Evolutionary conservation across 92 coral and sea anemone genomes (phyloP), one percentile per base, ranked within the genome.

Genomic region (Micromussa lordhowensis): DNA sequence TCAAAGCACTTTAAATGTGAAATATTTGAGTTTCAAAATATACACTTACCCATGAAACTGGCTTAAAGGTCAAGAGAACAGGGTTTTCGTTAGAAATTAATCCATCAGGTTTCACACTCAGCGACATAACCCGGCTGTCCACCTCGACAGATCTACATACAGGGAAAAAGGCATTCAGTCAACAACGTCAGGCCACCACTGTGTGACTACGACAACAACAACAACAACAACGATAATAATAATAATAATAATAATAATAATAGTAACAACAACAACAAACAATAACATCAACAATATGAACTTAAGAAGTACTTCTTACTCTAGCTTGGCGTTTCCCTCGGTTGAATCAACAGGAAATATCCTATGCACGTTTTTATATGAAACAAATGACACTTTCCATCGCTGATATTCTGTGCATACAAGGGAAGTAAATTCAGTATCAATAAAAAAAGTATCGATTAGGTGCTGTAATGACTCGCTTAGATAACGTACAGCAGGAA

Each of bases 81-180:
- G 78, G 78, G 13, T 73, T 71, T 53, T 22, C 79, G 30, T 57
- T 53, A 24, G 19, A 55, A 54, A 73, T 24, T 21, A 72, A 24
- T 17, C 70, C 55, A 34, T 83, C 69, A 35, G 87, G 87, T 57
- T 57, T 83, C n/a, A 83, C 70, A 30, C 68, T 72, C 34, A 83
- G 30, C 32, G 87, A 71, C 51, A 83, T 13, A 32, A 83, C 55
- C 22, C 87, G 68, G 70, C 87, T 83, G 80, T 71, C 34, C 70
- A 83, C 87, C 69, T 70, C 72, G 35, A 40, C 53, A 19, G 87
- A 40, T 31, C 87, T 83, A 44, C 31, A 44, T 2, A 38, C 40
- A 75, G 53, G 18, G 7, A 29, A 40, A 34, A 15, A 5, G 16
- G 2, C 32, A 38, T 12, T 75, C 2, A 9, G 48, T 44, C 53